Base-by-base conservation (phyloP, 30 jellyfish, hydroid and myxozoan species). In the Nemopilema nomurai region DNA sequence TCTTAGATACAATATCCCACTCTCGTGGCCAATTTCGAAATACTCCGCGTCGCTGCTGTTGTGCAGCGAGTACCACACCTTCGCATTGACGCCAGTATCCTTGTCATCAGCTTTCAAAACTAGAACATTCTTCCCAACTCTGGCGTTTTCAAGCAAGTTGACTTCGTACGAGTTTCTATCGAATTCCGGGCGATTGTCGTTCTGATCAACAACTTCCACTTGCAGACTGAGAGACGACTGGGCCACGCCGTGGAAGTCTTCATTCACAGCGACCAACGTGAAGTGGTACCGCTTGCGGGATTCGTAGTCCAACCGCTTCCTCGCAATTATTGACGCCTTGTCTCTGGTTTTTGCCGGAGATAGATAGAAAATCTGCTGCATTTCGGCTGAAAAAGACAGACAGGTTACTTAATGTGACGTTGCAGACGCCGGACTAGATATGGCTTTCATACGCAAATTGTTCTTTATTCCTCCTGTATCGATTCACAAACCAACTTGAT, bases 141-240 rank as follows among this genome's bases (percentile, higher is more conserved):
- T 19, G 1, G 88, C 67, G 65, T 82, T 72, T 70, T 85, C 89
- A 19, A 26, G 81, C 9, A 90, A 8, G 57, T 74, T 71, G 1
- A 83, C 74, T n/a, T 33, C 81, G 28, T 71, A 74, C 18, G 79
- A 70, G 0, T 1, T n/a, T 49, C 33, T 62, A 20, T 67, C 84
- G 62, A 89, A 71, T 22, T 49, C 68, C 19, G 97, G 97, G n/a
- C 87, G 79, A 33, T 89, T 89, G 70, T 89, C 97, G 49, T 89
- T 89, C 25, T 50, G 29, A 71, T 89, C 97, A 16, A 51, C n/a
- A 16, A 89, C 79, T 26, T 66, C 72, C 51, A 89, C 77, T 0
- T 28, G 28, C 26, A 81, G 50, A 7, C 8, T 25, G 65, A 66
- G 27, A 18, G 71, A 24, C 0, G 79, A 72, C 63, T 41, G 32